Evolutionary conservation across 2,888 invertebrate genomes (phyloP), one percentile per base, ranked within the genome.

Genomic region (Lepidocyrtoides sp.): DNA sequence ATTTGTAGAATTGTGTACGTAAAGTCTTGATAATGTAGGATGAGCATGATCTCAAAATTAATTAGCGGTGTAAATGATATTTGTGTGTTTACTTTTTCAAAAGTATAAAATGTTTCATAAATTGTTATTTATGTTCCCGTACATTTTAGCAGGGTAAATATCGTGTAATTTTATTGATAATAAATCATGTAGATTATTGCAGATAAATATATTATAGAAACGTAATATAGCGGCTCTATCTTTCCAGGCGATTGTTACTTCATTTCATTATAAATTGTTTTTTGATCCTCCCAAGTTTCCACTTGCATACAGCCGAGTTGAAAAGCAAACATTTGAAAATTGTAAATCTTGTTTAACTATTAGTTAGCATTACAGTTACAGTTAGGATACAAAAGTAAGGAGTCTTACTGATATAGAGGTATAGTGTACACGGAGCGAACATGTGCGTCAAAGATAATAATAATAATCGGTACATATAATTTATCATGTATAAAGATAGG

Each of bases 101-200:
- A 72, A 72, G 5, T 44, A 32, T 72, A 72, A 10, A 20, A 44
- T 48, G 23, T 36, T 8, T 69, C 17, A n/a, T 32, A n/a, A 69
- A 36, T 32, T 0, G 17, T 69, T 69, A 17, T 69, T 63, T 69
- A n/a, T 36, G n/a, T 69, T 69, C 41, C 63, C n/a, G 32, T 26
- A 66, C n/a, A 66, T n/a, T 69, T 79, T 54, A 51, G 79, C 79
- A 79, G 79, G 79, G 79, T 79, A 79, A 54, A 51, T 2, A 23
- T 29, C n/a, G 12, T 23, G 48, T 1, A 17, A 23, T 20, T 17
- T 60, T 60, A 60, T 60, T 60, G 7, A 2, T 5, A 63, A 26
- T 26, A 60, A 26, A 26, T 60, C 51, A 51, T n/a, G 51, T 4
- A 51, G 51, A 51, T 51, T 12, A 44, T 60, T 23, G 8, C 8